Conservation (phyloP, 2,113 vertebrate genomes). For the Neotragus pygmaeus region DNA sequence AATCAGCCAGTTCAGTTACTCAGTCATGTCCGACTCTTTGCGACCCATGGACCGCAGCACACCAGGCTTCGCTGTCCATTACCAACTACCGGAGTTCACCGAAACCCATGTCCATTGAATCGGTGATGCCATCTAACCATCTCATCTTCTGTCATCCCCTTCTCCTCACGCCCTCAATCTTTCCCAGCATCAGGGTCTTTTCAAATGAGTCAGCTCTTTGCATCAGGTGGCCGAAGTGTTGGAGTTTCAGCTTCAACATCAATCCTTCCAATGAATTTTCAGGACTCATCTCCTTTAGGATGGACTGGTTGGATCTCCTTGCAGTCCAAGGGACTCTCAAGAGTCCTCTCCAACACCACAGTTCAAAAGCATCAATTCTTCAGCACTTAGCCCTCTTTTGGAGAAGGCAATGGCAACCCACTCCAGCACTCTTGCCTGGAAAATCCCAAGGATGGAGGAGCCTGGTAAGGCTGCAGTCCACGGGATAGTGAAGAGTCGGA, state of each 20-base stretch:
- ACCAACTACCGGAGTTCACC: neutral
- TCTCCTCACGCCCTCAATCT: neutral
- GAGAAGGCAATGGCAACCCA: neutral
- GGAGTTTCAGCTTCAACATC: neutral
- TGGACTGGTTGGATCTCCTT: neutral
- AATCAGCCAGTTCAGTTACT: neutral
- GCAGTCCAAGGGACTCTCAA: neutral
- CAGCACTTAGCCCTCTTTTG: neutral
- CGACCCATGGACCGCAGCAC: neutral
- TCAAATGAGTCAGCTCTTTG: neutral
- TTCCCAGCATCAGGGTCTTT: neutral
- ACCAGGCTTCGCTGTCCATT: neutral
- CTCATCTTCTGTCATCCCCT: neutral
- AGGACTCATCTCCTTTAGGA: neutral
- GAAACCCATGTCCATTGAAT: neutral
- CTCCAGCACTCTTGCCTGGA: neutral
- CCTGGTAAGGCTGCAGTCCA: neutral
- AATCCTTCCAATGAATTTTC: neutral
- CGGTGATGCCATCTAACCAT: neutral
- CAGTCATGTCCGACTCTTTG: neutral
- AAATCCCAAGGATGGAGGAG: neutral
- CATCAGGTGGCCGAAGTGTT: neutral
- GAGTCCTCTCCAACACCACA: neutral
- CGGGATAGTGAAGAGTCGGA: neutral
- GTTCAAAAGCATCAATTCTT: neutral